Conservation (phyloP, 2,113 vertebrate genomes). For the Canis aureus region DNA sequence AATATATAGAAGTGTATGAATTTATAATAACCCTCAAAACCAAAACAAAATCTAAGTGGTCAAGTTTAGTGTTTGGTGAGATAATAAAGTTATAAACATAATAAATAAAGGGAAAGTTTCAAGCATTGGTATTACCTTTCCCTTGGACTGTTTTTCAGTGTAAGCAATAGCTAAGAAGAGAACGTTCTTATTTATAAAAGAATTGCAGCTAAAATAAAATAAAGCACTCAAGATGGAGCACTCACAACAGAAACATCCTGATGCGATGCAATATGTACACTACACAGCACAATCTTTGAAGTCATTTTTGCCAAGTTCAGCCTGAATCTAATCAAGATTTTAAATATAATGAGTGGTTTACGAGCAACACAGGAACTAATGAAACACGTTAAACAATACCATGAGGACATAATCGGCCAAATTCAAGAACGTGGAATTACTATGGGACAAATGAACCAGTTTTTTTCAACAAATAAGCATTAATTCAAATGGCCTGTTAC, state of each 20-base stretch:
- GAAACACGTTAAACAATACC: neutral
- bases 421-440: neutral
- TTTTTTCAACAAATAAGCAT: neutral
- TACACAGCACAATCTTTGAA: neutral
- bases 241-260: neutral
- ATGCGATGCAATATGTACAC: rapidly evolving
- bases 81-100: neutral
- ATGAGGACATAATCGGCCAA: neutral
- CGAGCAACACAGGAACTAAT: neutral
- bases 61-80: neutral
- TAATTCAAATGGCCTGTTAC: neutral
- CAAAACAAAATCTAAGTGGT: neutral
- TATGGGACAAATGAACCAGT: neutral
- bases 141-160: neutral
- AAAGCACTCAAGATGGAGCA: neutral
- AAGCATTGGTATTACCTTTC: neutral
- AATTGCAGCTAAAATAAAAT: neutral
- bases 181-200: neutral
- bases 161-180: neutral
- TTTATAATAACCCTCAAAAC: neutral
- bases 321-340: neutral
- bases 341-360: neutral
- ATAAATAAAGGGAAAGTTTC: neutral
- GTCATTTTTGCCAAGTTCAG: neutral
- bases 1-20: neutral